Percentiles rank a stretch among this genome's conserved stretches.
Conservation (phyloP, 2,888 invertebrate genomes). For the Amiota communis region DNA sequence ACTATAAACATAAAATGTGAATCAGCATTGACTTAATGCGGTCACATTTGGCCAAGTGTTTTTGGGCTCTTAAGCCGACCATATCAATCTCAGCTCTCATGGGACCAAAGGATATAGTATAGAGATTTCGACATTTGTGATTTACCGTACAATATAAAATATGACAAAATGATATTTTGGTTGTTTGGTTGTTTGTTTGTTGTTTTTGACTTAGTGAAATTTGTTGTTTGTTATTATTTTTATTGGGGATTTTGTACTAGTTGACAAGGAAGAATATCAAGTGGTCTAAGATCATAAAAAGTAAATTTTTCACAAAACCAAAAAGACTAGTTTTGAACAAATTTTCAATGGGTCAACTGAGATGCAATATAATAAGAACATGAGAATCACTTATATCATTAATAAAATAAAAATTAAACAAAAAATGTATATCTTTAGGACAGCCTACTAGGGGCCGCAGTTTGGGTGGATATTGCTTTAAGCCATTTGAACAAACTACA, state of each 20-base stretch:
- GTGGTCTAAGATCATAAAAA: no score
- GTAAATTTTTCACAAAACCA: no score
- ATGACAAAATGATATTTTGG: constrained; percentile 60
- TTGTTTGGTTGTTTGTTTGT: constrained; percentile 27
- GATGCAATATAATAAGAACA: no score
- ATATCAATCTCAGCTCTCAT: constrained; percentile 72
- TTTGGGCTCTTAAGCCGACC: constrained; percentile 72
- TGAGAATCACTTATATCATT: no score
- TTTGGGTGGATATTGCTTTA: no score
- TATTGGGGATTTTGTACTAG: neutral
- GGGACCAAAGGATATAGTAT: constrained; percentile 69
- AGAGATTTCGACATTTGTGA: constrained; percentile 71
- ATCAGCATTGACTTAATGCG: constrained; percentile 63
- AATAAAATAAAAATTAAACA: no score
- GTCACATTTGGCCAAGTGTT: constrained; percentile 74
- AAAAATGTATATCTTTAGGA: no score
- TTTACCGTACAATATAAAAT: constrained; percentile 56
- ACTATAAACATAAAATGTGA: constrained; percentile 43
- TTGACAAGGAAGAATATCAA: no score
- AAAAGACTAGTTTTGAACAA: no score
- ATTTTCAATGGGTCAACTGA: no score
- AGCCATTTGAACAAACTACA: no score
- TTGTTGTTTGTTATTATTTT: constrained; percentile 32
- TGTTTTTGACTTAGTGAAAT: constrained; percentile 31
- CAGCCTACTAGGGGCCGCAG: no score